phyloP scores from a whole-genome alignment of 1,140 invertebrate species.

The Bombus soroeensis region DNA sequence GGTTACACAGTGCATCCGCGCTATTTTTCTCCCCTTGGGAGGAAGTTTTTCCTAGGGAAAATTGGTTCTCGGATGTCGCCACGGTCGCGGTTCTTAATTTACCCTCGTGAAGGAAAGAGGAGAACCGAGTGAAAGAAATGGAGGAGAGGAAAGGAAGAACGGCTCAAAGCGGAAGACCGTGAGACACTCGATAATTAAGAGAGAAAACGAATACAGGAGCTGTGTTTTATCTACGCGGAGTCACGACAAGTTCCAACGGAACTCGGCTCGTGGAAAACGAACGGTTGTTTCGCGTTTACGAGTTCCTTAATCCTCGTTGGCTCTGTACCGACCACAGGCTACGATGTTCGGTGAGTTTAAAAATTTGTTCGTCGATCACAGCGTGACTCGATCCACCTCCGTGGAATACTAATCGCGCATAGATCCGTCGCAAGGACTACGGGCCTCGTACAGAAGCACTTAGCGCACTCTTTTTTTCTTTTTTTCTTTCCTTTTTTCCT shows the following conservation, averaged over 20 bases:
- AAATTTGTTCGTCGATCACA: slow-evolving; percentile 42
- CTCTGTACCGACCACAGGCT: neutral
- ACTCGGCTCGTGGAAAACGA: slow-evolving; percentile 11
- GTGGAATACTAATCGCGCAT: slow-evolving; percentile 56
- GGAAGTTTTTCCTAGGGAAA: slow-evolving; percentile 18
- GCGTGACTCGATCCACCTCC: slow-evolving; percentile 51
- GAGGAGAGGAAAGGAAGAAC: neutral
- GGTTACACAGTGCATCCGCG: slow-evolving; percentile 1
- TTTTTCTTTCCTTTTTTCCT: neutral
- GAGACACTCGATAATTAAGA: slow-evolving; percentile 64
- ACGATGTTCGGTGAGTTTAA: neutral
- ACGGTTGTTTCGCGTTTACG: slow-evolving; percentile 20
- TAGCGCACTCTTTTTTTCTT: neutral
- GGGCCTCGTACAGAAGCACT: neutral
- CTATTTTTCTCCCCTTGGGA: slow-evolving; percentile 35
- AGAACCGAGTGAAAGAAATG: neutral
- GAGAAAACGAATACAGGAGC: slow-evolving; percentile 51
- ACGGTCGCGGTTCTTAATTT: slow-evolving; percentile 40
- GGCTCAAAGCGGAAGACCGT: slow-evolving; percentile 39
- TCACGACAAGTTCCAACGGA: slow-evolving; percentile 17
- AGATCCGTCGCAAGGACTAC: neutral
- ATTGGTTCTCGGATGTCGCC: slow-evolving; percentile 53
- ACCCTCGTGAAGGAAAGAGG: slow-evolving; percentile 37
- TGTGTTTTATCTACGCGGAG: slow-evolving; percentile 32
- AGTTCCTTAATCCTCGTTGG: slow-evolving; percentile 14